phyloP scores from a whole-genome alignment of 2,888 invertebrate species.

The Drosophila algonquin region DNA sequence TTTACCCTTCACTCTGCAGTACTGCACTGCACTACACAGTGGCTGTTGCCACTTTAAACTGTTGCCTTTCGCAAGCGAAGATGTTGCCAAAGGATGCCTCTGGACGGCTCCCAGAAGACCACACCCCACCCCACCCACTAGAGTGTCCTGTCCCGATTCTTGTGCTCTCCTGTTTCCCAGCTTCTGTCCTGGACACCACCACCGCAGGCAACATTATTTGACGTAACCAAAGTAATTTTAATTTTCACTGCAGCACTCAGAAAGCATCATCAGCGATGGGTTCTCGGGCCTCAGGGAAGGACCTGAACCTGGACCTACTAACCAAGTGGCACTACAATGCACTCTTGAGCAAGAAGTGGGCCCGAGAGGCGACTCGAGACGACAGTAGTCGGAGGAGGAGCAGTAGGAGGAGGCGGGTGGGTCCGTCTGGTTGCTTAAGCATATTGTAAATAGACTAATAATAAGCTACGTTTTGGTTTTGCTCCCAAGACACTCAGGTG shows the following conservation, averaged over 20 bases:
- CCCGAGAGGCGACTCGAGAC: not conserved
- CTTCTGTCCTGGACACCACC: constrained; percentile 53
- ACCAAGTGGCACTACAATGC: constrained; percentile 75
- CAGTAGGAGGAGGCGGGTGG: not conserved
- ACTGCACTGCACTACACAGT: constrained; percentile 18
- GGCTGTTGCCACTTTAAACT: constrained; percentile 68
- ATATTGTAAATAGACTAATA: constrained; percentile 78
- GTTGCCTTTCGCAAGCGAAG: constrained; percentile 52
- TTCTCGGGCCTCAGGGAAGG: constrained; percentile 5
- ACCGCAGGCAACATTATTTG: constrained; percentile 76
- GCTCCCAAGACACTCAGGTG: constrained; percentile 58
- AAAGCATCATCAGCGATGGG: constrained; percentile 23
- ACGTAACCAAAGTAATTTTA: constrained; percentile 77
- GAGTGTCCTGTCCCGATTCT: not conserved
- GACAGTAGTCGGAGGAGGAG: not conserved
- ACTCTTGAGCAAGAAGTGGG: constrained; percentile 35
- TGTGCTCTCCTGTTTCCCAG: constrained; percentile 36
- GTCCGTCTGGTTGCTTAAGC: constrained; percentile 66
- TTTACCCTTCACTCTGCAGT: constrained; percentile 60
- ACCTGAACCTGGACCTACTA: constrained; percentile 1
- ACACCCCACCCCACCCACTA: too few species aligned
- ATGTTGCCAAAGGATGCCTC: constrained; percentile 36
- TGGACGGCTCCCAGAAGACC: too few species aligned
- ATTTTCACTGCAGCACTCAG: constrained; percentile 68
- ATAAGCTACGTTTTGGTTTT: constrained; percentile 73